Base-by-base conservation (phyloP, 1,140 invertebrate species). In the Leguminivora glycinivorella region DNA sequence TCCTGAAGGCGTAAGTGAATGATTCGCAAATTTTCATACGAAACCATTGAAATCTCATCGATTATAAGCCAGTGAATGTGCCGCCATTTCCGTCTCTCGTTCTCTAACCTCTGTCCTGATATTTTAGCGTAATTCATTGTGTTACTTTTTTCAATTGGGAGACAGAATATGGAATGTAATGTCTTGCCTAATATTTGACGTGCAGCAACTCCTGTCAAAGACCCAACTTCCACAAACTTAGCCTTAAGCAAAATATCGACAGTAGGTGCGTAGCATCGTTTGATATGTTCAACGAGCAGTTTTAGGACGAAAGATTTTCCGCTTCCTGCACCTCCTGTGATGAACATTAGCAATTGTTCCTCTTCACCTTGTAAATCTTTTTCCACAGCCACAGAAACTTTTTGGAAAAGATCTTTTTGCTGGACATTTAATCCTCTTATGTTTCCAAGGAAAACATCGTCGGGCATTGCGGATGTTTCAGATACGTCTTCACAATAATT, bases 221-320 rank as follows among this genome's bases (percentile, higher is more conserved):
- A 75, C 31, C n/a, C 75, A n/a, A 79, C 79, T 70, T 75, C 73
- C 0, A 78, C 76, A 72, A 78, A 75, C 4, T 56, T 77, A 2
- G 76, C 58, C 26, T 75, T 75, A 0, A 78, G 69, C 56, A 82
- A 24, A 19, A 6, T 1, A 25, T 80, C 78, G 2, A 80, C 76
- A 25, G 78, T 77, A 0, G 75, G 76, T 2, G 70, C 70, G 26
- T 77, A 77, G 38, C 79, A 79, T 9, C 79, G 75, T 26, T 40
- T 56, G 17, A 77, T 72, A 31, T 80, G 80, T 31, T 77, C 77
- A 3, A 79, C 77, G 17, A 78, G 4, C 40, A 78, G 70, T 79
- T 79, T 82, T 31, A 82, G 68, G 1, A 74, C 0, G 29, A 70
- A 78, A 0, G 72, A 78, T 56, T 81, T 78, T 0, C 75, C 73